A percentile compares a stretch with the other conserved stretches of the same genome.
Conservation (phyloP, 2,797 vertebrate genomes). For the Gallirallus australis region DNA sequence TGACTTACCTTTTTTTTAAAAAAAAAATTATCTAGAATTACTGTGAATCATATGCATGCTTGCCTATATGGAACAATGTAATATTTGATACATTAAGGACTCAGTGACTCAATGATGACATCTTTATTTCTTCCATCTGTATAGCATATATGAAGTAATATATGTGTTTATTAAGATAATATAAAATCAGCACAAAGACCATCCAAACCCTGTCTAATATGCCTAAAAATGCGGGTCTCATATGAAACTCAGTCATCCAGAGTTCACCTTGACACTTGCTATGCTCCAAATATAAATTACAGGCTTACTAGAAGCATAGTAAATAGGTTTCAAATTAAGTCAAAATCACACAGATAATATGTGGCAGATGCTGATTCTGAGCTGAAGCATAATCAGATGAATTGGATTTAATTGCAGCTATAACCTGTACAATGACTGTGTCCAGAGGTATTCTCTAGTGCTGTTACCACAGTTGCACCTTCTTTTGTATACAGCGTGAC, state of each 20-base stretch:
- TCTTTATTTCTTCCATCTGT: background rate
- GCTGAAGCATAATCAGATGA: background rate
- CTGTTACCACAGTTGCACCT: background rate
- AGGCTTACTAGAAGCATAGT: background rate
- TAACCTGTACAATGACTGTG: background rate
- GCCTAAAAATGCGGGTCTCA: background rate
- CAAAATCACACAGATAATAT: background rate
- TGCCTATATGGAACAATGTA: background rate
- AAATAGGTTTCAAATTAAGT: background rate
- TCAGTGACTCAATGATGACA: background rate
- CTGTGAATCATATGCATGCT: background rate
- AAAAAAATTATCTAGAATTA: background rate
- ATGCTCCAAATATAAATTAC: background rate
- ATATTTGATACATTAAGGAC: background rate
- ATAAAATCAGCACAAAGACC: background rate
- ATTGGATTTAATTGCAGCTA: background rate
- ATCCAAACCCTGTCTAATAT: background rate
- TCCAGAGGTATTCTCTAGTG: background rate
- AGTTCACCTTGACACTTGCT: conserved; percentile 16
- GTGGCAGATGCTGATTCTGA: background rate
- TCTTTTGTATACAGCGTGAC: background rate
- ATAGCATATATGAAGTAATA: background rate
- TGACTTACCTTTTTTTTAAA: background rate
- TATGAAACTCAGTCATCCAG: conserved; percentile 20
- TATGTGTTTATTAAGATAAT: background rate